phyloP scores from a whole-genome alignment of 2,113 vertebrate species.

The Phocoena phocoena region DNA sequence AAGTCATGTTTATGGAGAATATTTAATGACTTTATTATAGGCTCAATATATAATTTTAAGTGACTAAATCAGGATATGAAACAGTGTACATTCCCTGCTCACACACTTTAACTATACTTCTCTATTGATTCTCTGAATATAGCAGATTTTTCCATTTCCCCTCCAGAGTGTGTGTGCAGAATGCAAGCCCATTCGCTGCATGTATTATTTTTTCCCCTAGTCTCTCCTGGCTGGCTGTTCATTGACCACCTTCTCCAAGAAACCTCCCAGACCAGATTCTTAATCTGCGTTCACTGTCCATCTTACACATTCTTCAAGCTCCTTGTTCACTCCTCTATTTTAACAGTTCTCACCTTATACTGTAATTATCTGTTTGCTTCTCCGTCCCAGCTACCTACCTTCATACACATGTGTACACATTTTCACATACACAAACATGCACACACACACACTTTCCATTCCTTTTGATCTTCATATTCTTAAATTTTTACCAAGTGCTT shows the following conservation, averaged over 20 bases:
- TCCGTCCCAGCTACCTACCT: neutral
- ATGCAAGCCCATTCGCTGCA: rapidly evolving
- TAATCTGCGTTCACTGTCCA: neutral
- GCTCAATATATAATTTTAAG: neutral
- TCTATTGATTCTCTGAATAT: neutral
- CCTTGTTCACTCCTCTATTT: neutral
- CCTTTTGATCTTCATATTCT: neutral
- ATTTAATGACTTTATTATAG: neutral
- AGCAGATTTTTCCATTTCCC: neutral
- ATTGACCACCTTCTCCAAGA: neutral
- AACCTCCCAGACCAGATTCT: neutral
- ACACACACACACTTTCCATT: neutral
- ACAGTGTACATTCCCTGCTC: neutral
- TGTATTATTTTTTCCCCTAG: neutral
- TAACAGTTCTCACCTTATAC: neutral
- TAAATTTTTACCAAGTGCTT: neutral
- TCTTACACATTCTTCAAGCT: neutral
- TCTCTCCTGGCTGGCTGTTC: neutral
- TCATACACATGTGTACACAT: too few species aligned
- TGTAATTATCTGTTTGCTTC: neutral
- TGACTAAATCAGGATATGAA: neutral
- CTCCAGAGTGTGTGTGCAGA: neutral
- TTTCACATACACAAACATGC: neutral
- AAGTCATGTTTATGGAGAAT: neutral
- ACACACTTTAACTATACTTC: neutral